Evolutionary conservation across 2,797 vertebrate genomes (phyloP), one percentile per base, ranked within the genome.

Genomic region (Erithacus rubecula): DNA sequence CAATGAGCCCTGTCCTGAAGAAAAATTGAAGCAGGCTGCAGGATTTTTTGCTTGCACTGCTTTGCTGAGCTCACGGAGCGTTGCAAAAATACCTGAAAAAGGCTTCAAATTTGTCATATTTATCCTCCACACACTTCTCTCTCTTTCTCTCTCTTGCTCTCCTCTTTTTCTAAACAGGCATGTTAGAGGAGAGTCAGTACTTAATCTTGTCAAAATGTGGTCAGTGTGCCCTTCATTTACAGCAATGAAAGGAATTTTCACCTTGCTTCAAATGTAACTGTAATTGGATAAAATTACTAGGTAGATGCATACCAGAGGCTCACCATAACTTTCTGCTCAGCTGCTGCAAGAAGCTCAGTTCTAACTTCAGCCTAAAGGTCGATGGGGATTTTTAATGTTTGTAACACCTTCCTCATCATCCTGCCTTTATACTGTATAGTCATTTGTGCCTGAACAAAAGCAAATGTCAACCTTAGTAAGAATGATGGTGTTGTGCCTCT

Each of bases 241-340:
- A 91, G 76, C 95, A 97, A 95, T 97, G 52, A 96, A 74, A 97
- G 58, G 34, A 93, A 93, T 98, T 98, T 98, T 98, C 98, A 98
- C 98, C 98, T 98, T 98, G 98, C 98, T 98, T 99, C 98, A 98
- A 99, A 98, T 98, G 97, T 96, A 98, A 96, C 89, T 95, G 95
- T 91, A 95, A 91, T 93, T 84, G 86, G 83, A 82, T 36, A 77
- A 89, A 55, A 27, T 55, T 93, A 22, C 37, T 69, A 81, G 18
- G 23, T 49, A 83, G 89, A 65, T 23, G 14, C 30, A 43, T 83
- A 63, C 10, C 63, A 68, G 69, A 91, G 44, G 6, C 53, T 69
- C 15, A 36, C 59, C 71, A 11, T 64, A 27, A 26, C 56, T 72
- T 44, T 72, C 19, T 77, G 10, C 37, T 71, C 84, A 90, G 58